Evolutionary conservation across 1,140 invertebrate species (phyloP).

Genomic region (Drosophila kohkoa): DNA sequence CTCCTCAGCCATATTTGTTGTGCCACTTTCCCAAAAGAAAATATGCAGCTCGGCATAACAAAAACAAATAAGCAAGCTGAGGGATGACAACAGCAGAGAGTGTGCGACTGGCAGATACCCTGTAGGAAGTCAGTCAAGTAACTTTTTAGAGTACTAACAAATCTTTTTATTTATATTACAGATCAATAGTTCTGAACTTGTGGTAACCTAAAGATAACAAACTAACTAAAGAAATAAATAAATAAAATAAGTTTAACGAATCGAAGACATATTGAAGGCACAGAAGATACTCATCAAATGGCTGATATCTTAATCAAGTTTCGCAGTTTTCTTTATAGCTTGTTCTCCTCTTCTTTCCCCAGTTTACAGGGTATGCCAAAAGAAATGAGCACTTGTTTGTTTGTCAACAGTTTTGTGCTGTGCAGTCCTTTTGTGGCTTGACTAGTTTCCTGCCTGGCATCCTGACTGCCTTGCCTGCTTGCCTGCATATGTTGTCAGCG

Average conservation of each 20-base stretch:
- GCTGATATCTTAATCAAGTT: no score
- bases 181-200: no score
- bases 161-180: no score
- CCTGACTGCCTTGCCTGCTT: constrained; percentile 4
- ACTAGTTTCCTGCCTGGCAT: constrained; percentile 39
- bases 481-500: constrained; percentile 80
- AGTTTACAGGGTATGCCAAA: constrained; percentile 36
- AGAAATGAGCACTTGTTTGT: constrained; percentile 80
- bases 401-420: constrained; percentile 71
- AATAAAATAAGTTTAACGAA: neutral
- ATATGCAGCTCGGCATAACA: constrained; percentile 38
- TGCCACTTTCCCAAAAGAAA: constrained; percentile 46
- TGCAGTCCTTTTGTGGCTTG: constrained; percentile 70
- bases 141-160: no score
- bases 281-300: no score
- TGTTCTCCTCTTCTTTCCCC: neutral
- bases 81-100: neutral
- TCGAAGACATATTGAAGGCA: neutral
- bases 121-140: neutral
- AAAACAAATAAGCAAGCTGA: constrained; percentile 32
- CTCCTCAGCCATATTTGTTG: constrained; percentile 46
- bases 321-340: neutral
- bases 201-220: no score
- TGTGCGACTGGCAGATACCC: constrained; percentile 7
- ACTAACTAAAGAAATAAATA: no score